phyloP scores from a whole-genome alignment of 2,797 vertebrate species.

The Danio choprae region DNA sequence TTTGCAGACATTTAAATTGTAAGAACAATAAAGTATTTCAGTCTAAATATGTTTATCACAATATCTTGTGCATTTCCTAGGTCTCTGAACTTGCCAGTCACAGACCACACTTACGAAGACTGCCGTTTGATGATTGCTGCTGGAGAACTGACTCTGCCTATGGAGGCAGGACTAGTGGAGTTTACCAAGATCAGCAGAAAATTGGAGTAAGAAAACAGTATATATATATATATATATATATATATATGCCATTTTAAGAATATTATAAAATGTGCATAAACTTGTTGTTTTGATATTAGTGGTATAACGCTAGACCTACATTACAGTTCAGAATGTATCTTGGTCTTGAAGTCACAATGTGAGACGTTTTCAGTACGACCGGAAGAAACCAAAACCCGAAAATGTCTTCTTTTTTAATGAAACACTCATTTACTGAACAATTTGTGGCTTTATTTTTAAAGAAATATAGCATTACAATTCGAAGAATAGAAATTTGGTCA shows the following conservation, averaged over 20 bases:
- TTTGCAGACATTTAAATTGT: neutral
- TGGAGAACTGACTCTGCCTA: slow-evolving; percentile 93
- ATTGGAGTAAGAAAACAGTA: slow-evolving; percentile 82
- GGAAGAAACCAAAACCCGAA: too few relatives aligned
- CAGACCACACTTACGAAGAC: slow-evolving; percentile 97
- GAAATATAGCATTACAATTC: too few relatives aligned
- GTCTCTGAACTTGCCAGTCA: slow-evolving; percentile 85
- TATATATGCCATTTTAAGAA: neutral
- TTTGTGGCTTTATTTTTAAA: too few relatives aligned
- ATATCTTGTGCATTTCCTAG: slow-evolving; percentile 68
- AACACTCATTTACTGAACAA: too few relatives aligned
- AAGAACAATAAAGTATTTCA: neutral
- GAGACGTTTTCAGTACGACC: too few relatives aligned
- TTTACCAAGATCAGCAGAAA: slow-evolving; percentile 98
- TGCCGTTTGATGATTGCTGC: slow-evolving; percentile 97
- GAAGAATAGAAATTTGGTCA: too few relatives aligned
- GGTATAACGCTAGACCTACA: too few relatives aligned
- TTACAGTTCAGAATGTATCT: too few relatives aligned
- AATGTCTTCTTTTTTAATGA: too few relatives aligned
- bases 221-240: neutral
- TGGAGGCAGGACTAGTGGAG: slow-evolving; percentile 97
- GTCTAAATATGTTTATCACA: neutral
- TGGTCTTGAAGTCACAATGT: too few relatives aligned
- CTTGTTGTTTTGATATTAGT: neutral
- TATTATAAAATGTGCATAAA: neutral